Evolutionary conservation across 1,140 invertebrate genomes (phyloP).

Genomic region (Microvelia longipes): DNA sequence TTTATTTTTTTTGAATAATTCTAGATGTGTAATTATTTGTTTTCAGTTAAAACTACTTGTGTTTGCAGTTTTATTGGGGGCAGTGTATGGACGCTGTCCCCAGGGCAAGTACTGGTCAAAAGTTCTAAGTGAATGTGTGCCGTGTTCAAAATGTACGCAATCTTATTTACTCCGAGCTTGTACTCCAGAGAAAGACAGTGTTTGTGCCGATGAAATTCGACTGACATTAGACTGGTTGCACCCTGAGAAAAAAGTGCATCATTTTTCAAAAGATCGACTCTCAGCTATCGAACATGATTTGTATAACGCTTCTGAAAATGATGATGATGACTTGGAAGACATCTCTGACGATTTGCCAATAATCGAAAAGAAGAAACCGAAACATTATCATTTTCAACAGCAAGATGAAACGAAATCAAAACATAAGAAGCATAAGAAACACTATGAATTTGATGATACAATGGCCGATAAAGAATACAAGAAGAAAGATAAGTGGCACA

Average conservation of each 20-base stretch:
- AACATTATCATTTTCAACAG: not conserved
- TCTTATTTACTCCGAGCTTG: not conserved
- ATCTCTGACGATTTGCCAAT: not conserved
- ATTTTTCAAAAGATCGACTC: slow-evolving; percentile 3
- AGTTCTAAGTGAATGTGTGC: not conserved
- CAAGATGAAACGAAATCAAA: not conserved
- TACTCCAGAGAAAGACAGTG: not conserved
- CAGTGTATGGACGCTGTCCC: not conserved
- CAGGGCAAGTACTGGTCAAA: not conserved
- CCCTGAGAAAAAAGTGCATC: not conserved
- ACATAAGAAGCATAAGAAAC: slow-evolving; percentile 9
- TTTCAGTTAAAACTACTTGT: slow-evolving; percentile 1
- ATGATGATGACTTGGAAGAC: not conserved
- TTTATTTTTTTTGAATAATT: too few species aligned
- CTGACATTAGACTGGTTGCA: not conserved
- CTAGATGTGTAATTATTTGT: not conserved
- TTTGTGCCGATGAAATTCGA: not conserved
- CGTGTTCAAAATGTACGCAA: not conserved
- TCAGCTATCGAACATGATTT: slow-evolving; percentile 1
- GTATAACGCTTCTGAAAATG: not conserved
- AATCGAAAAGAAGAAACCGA: not conserved
- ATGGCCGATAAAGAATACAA: slow-evolving; percentile 2
- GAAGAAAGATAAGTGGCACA: slow-evolving; percentile 10
- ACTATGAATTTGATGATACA: slow-evolving; percentile 8
- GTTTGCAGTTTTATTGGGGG: not conserved